Percentiles rank a stretch among this genome's conserved stretches.
phyloP scores from a whole-genome alignment of 1,140 invertebrate species.

The Belonocnema kinseyi region DNA sequence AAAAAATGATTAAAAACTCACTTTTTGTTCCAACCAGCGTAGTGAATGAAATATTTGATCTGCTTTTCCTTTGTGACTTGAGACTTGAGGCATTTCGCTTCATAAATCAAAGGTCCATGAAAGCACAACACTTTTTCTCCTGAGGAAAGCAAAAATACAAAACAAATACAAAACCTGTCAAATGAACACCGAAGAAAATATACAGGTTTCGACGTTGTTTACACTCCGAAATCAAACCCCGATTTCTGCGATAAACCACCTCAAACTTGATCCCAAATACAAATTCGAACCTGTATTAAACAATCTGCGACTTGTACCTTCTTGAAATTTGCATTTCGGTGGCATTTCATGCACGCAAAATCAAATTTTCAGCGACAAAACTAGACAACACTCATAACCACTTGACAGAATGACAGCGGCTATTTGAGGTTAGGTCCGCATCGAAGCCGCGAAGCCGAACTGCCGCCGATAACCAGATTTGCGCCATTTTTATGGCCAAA shows the following conservation, averaged over 20 bases:
- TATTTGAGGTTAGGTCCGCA: too few relatives aligned
- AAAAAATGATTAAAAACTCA: constrained; percentile 73
- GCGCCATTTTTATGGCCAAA: too few relatives aligned
- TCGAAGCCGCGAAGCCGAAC: too few relatives aligned
- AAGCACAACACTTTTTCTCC: constrained; percentile 97
- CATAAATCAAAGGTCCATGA: constrained; percentile 95
- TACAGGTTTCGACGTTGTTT: constrained; percentile 11
- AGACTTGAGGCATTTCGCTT: constrained; percentile 95
- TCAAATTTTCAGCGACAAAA: background rate
- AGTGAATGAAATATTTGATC: constrained; percentile 95
- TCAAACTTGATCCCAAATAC: constrained; percentile 8
- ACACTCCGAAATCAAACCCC: constrained; percentile 31
- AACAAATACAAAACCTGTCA: constrained; percentile 32
- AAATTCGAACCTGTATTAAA: constrained; percentile 36
- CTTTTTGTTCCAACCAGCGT: constrained; percentile 99
- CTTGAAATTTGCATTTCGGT: constrained; percentile 71
- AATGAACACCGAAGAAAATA: constrained; percentile 8
- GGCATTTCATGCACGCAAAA: constrained; percentile 59
- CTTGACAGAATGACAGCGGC: background rate
- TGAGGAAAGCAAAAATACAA: constrained; percentile 66
- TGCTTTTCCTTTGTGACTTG: constrained; percentile 89
- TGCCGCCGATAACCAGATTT: too few relatives aligned
- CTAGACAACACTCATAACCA: background rate
- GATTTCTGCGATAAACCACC: constrained; percentile 3
- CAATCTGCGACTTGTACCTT: constrained; percentile 57